These are phyloP conservation scores for Lepidurus packardi DNA, from an alignment of 1,140 invertebrate species.

Conservation along the genomic window DNA sequence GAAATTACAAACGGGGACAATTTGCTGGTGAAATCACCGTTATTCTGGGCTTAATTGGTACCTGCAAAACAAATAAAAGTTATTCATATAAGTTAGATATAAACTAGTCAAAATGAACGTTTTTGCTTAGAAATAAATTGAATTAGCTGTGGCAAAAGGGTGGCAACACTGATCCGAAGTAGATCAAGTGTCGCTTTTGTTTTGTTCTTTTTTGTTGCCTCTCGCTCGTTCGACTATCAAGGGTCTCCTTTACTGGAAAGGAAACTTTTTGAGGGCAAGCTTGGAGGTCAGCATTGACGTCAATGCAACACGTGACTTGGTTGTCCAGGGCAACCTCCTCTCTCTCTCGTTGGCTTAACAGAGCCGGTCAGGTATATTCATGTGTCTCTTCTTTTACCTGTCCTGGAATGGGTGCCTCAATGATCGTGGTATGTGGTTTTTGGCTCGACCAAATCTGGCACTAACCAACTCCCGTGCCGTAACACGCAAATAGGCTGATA, in stretches of 20 bases:
- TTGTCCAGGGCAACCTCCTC: conserved; percentile 18
- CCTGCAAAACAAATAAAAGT: no score
- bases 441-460: no score
- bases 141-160: not conserved
- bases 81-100: no score
- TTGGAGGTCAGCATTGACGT: conserved; percentile 35
- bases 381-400: conserved; percentile 11
- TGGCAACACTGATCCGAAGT: not conserved
- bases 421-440: no score
- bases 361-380: conserved; percentile 5
- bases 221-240: not conserved
- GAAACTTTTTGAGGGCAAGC: conserved; percentile 8
- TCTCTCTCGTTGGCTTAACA: not conserved
- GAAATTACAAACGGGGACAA: no score
- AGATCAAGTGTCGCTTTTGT: not conserved
- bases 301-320: conserved; percentile 31
- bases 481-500: no score
- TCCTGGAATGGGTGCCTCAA: not conserved
- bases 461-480: no score
- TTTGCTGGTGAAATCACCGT: no score
- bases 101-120: not conserved
- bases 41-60: no score
- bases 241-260: conserved; percentile 1
- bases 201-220: not conserved
- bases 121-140: not conserved